Conservation (phyloP, 2,888 invertebrate genomes). For the Germaria angustata region DNA sequence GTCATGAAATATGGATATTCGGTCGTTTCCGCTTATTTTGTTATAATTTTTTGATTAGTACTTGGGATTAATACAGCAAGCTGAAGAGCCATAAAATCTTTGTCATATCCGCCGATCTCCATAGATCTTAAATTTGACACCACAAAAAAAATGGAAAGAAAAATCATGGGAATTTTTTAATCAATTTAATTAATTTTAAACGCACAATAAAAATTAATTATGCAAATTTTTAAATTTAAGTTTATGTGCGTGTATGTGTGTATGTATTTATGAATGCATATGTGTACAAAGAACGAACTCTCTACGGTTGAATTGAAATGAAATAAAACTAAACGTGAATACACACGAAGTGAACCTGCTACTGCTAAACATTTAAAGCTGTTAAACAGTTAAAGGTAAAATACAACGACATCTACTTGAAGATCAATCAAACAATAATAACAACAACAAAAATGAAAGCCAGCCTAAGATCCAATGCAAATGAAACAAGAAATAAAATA, state of each 20-base stretch:
- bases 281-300: conserved; percentile 10
- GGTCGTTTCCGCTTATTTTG: not conserved
- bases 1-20: too few relatives aligned
- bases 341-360: conserved; percentile 46
- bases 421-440: not conserved
- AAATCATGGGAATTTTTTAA: conserved; percentile 52
- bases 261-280: not conserved
- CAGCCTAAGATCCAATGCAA: not conserved
- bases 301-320: conserved; percentile 18
- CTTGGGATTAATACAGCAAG: not conserved
- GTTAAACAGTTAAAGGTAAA: conserved; percentile 3
- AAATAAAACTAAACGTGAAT: conserved; percentile 21
- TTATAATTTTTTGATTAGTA: not conserved
- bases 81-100: not conserved
- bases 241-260: not conserved
- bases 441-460: not conserved
- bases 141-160: not conserved
- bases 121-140: conserved; percentile 13
- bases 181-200: conserved; percentile 40
- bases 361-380: conserved; percentile 26
- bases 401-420: conserved; percentile 12
- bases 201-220: conserved; percentile 75
- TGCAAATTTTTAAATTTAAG: conserved; percentile 70
- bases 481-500: conserved; percentile 6
- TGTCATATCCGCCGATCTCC: conserved; percentile 48